A percentile compares a stretch with the other conserved stretches of the same genome.
These are phyloP conservation scores for Dryobates pubescens DNA, from an alignment of 2,797 vertebrate species.

Conservation along the genomic window DNA sequence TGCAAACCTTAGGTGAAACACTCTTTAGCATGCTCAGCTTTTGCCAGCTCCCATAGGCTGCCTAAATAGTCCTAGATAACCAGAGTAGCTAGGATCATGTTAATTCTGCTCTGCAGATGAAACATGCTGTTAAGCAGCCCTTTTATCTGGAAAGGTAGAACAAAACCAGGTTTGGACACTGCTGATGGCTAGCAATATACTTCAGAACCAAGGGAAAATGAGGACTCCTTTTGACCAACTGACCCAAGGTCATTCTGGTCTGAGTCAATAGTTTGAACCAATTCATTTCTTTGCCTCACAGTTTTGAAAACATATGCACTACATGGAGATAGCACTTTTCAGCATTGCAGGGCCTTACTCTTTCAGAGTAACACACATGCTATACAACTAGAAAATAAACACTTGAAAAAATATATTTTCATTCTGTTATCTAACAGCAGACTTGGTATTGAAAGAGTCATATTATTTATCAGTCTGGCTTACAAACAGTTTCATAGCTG, in stretches of 20 bases:
- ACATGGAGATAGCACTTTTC: background rate
- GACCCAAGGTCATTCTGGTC: background rate
- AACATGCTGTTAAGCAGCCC: background rate
- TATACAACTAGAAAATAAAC: background rate
- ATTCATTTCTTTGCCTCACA: background rate
- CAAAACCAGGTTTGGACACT: background rate
- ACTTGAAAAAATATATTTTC: background rate
- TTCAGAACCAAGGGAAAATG: background rate
- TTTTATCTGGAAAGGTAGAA: background rate
- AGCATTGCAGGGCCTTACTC: background rate
- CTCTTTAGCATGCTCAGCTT: background rate
- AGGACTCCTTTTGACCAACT: background rate
- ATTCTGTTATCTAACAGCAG: background rate
- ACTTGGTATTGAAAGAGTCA: slow-evolving; percentile 4
- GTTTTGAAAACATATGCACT: background rate
- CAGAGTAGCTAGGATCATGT: background rate
- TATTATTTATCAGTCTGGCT: slow-evolving; percentile 7
- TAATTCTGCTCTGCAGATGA: slow-evolving; percentile 14
- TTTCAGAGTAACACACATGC: background rate
- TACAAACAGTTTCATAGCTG: background rate
- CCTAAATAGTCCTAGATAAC: background rate
- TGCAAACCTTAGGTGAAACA: background rate
- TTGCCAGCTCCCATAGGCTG: background rate
- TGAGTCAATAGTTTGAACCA: background rate
- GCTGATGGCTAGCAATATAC: background rate